A percentile compares a stretch with the other conserved stretches of the same genome.
phyloP scores from a whole-genome alignment of 1,140 invertebrate species.

The Oncopeltus fasciatus region DNA sequence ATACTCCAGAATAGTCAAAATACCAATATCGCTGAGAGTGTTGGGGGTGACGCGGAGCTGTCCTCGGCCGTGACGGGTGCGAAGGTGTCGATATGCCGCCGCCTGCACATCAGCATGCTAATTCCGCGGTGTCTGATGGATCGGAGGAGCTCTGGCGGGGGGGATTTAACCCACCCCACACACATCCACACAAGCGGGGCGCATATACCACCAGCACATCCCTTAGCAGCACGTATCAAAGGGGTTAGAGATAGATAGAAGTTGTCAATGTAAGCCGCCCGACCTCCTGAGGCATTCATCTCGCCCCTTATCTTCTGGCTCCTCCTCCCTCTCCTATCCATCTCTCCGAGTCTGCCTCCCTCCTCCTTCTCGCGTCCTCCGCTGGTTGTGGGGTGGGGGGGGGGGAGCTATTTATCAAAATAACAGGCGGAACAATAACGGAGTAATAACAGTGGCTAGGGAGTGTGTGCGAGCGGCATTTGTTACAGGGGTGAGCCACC shows the following conservation, averaged over 20 bases:
- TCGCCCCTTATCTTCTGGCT: neutral
- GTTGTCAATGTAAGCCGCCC: constrained; percentile 17
- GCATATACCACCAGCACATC: no score
- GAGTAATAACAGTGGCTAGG: constrained; percentile 15
- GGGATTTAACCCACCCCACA: no score
- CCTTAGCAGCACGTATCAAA: neutral
- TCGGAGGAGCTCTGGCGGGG: no score
- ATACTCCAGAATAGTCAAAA: no score
- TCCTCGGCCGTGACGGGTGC: no score
- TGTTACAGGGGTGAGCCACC: neutral
- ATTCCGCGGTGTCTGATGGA: neutral
- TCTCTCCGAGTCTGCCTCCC: constrained; percentile 1
- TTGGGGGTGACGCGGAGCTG: no score
- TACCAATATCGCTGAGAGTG: no score
- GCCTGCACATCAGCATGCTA: neutral
- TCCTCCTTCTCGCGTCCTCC: no score
- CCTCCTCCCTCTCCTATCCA: neutral
- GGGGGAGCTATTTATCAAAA: constrained; percentile 19
- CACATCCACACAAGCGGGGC: no score
- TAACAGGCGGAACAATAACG: constrained; percentile 21
- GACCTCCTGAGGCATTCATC: constrained; percentile 5
- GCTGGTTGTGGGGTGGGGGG: neutral
- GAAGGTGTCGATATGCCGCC: neutral
- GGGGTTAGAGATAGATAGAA: constrained; percentile 16
- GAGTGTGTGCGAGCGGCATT: neutral